Conservation (phyloP, 2,888 invertebrate genomes). For the Homarus gammarus region DNA sequence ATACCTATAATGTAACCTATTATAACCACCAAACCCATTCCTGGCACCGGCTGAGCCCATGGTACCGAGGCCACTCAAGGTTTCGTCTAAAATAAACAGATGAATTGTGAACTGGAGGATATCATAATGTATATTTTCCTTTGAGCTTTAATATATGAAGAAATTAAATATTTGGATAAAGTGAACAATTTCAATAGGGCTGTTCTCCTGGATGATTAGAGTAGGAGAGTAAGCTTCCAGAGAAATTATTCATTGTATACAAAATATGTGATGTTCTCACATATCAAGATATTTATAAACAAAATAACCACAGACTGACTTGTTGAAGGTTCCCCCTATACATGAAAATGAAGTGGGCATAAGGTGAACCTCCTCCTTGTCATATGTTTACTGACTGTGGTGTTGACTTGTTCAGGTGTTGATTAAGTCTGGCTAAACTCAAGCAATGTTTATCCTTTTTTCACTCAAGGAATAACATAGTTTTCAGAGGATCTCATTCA, state of each 20-base stretch:
- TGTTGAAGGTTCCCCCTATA: constrained; percentile 34
- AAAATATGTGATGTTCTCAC: neutral
- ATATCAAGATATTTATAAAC: neutral
- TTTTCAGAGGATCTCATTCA: neutral
- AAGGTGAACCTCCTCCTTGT: constrained; percentile 14
- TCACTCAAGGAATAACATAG: constrained; percentile 18
- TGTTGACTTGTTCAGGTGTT: neutral
- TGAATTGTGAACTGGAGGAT: constrained; percentile 16
- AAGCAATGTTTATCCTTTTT: neutral
- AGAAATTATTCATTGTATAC: neutral
- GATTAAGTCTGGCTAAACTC: neutral
- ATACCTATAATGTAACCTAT: constrained; percentile 34
- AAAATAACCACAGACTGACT: neutral
- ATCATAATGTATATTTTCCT: neutral
- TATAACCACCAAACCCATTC: constrained; percentile 66
- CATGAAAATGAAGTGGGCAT: constrained; percentile 46
- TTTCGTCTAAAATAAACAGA: constrained; percentile 55
- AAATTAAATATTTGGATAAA: constrained; percentile 7
- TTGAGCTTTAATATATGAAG: neutral
- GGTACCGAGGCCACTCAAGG: constrained; percentile 64
- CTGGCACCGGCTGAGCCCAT: constrained; percentile 71
- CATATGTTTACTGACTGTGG: neutral
- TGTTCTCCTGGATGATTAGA: constrained; percentile 29
- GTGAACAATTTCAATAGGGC: constrained; percentile 8
- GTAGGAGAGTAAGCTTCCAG: neutral